Base-by-base conservation (phyloP, 2,797 vertebrate species). In the Danio albolineatus region DNA sequence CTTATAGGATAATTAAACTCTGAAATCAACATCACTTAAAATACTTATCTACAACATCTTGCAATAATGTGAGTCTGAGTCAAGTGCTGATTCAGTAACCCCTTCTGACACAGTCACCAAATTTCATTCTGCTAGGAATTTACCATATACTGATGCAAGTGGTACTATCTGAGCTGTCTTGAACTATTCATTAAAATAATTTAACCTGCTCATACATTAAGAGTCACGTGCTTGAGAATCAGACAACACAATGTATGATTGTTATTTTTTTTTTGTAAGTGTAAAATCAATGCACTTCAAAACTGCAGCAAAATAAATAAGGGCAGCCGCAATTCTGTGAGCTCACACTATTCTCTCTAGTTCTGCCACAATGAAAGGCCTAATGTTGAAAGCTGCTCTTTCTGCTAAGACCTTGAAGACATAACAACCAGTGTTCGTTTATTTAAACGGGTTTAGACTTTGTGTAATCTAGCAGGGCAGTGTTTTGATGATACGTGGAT, bases 381-480 rank as follows among this genome's bases (percentile, higher is more conserved):
- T 44, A 21, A 46, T 59, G 54, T 46, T 73, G 54, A 59, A 73
- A 59, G 14, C 13, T 73, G 53, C 17, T 66, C 41, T 46, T 54
- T 77, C 41, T 77, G 53, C 8, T 78, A 43, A 51, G 17, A 70
- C 28, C 44, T 60, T 10, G n/a, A 70, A 78, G 65, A 78, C 75
- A 59, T 69, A 69, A 69, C 76, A 70, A n/a, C n/a, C 56, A 60
- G n/a, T 51, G 36, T 60, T 49, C 6, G 44, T 78, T 78, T 78
- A 78, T 78, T 60, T 78, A 44, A 78, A 60, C 10, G 3, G n/a
- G 17, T 48, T 78, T 67, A 46, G 43, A 46, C 43, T 21, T 59
- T 59, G 76, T 69, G 43, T 78, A 69, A 69, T 59, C 65, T 78
- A 54, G 53, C 54, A 39, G 65, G 49, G 44, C n/a, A 13, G 53